Evolutionary conservation across 2,113 vertebrate genomes (phyloP).

Genomic region (Pachycephala philippinensis): DNA sequence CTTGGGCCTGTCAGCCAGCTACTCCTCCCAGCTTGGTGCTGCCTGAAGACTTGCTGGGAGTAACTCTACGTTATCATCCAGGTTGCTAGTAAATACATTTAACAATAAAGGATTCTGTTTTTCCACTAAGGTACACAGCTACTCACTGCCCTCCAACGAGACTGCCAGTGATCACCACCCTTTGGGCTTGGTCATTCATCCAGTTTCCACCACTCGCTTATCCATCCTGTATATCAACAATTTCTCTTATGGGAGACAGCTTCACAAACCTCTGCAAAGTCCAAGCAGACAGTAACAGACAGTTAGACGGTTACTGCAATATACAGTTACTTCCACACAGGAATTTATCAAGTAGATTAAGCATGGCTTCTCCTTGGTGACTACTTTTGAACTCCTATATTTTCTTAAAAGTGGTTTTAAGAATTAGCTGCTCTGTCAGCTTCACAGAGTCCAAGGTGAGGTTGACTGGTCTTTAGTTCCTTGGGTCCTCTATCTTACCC

Average conservation of each 20-base stretch:
- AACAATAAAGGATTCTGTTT: not conserved
- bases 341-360: not conserved
- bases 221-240: not conserved
- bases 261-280: not conserved
- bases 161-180: not conserved
- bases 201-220: not conserved
- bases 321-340: not conserved
- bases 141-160: not conserved
- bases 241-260: not conserved
- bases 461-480: not conserved
- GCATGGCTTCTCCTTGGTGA: not conserved
- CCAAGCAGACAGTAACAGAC: not conserved
- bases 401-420: not conserved
- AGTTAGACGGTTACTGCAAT: not conserved
- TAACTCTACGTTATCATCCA: not conserved
- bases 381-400: not conserved
- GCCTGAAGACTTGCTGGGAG: not conserved
- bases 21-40: not conserved
- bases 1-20: not conserved
- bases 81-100: not conserved
- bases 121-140: not conserved
- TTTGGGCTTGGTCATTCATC: not conserved
- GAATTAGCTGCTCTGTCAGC: not conserved
- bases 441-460: not conserved
- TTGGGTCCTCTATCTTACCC: not conserved